phyloP scores from a whole-genome alignment of 92 coral and sea anemone genomes.

The Epizoanthus fatuus region DNA sequence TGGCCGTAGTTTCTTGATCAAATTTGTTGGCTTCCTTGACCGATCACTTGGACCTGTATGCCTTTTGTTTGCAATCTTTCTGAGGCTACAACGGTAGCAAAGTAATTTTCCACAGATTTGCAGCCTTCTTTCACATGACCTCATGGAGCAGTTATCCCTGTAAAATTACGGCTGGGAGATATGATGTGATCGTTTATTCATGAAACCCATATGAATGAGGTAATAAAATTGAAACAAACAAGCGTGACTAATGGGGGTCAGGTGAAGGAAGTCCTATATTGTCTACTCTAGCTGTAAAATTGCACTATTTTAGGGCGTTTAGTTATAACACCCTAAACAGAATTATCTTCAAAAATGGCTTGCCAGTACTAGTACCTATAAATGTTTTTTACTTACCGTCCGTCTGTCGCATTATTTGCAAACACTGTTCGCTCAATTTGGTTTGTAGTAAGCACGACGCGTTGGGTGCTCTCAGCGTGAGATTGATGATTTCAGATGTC shows the following conservation, averaged over 20 bases:
- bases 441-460: background rate
- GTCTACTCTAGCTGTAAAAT: background rate
- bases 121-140: background rate
- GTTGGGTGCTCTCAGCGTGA: background rate
- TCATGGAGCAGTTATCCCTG: slow-evolving; percentile 2
- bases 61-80: background rate
- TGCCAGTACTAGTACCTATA: background rate
- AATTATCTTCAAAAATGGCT: no score
- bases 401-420: background rate
- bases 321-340: no score
- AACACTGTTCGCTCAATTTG: background rate
- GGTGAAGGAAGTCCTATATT: slow-evolving; percentile 1
- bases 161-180: background rate
- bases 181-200: background rate
- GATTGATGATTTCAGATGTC: background rate
- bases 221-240: slow-evolving; percentile 6
- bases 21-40: no score
- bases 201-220: background rate
- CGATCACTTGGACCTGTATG: no score
- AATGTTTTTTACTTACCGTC: background rate
- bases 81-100: background rate
- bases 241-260: background rate
- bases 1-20: no score
- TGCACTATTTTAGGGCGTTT: background rate
- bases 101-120: background rate